A percentile compares a stretch with the other conserved stretches of the same genome.
Evolutionary conservation across 2,888 invertebrate genomes (phyloP).

Genomic region (Dryobota labecula): DNA sequence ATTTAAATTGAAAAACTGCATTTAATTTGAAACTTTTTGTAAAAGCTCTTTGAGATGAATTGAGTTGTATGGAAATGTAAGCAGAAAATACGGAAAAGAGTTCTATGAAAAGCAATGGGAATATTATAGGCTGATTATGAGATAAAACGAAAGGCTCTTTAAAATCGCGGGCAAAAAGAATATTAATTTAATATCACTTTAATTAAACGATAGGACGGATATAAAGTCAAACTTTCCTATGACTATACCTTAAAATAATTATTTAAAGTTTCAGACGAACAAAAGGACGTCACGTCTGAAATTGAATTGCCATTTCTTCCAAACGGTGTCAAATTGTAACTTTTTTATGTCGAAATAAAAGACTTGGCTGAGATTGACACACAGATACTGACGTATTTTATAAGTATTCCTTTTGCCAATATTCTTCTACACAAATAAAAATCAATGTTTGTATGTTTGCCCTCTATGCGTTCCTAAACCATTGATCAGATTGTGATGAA

Average conservation of each 20-base stretch:
- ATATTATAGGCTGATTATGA: too few species aligned
- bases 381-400: slow-evolving; percentile 11
- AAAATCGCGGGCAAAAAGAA: not conserved
- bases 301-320: slow-evolving; percentile 40
- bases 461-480: too few species aligned
- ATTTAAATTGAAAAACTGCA: slow-evolving; percentile 18
- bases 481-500: too few species aligned
- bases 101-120: too few species aligned
- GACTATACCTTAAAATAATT: slow-evolving; percentile 14
- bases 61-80: not conserved
- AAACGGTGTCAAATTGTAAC: slow-evolving; percentile 27
- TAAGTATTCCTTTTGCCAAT: slow-evolving; percentile 8
- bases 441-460: too few species aligned
- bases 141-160: too few species aligned
- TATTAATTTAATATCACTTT: slow-evolving; percentile 1
- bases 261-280: slow-evolving; percentile 30
- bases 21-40: slow-evolving; percentile 5
- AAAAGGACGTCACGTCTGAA: slow-evolving; percentile 44
- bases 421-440: too few species aligned
- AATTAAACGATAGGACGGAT: not conserved
- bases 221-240: slow-evolving; percentile 9
- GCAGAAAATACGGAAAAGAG: slow-evolving; percentile 2
- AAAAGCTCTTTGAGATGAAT: not conserved
- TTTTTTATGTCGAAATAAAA: slow-evolving; percentile 37
- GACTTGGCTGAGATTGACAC: slow-evolving; percentile 17